Conservation (phyloP, 2,888 invertebrate species). For the Buathra laborator region DNA sequence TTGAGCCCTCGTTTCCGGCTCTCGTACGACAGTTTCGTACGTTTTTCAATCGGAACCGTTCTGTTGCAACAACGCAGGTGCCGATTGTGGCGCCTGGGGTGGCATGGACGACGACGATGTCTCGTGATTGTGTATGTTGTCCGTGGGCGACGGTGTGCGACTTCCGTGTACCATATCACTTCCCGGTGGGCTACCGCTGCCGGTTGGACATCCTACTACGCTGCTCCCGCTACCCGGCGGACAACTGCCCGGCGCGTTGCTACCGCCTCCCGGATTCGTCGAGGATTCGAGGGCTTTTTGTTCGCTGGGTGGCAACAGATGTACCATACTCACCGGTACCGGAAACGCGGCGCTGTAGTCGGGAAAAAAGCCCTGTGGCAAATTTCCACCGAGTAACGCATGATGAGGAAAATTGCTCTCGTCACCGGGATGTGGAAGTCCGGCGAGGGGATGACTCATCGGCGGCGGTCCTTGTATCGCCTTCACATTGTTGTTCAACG, state of each 20-base stretch:
- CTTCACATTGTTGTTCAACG: constrained; percentile 87
- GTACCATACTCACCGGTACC: constrained; percentile 94
- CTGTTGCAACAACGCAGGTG: constrained; percentile 90
- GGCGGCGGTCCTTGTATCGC: constrained; percentile 83
- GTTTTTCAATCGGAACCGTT: constrained; percentile 91
- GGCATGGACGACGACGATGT: constrained; percentile 77
- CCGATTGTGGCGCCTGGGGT: constrained; percentile 88
- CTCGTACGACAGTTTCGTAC: neutral
- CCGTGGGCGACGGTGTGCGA: constrained; percentile 80
- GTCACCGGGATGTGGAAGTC: constrained; percentile 78
- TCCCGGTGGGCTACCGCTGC: constrained; percentile 64
- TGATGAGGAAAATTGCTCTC: constrained; percentile 81
- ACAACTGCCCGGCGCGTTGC: constrained; percentile 80
- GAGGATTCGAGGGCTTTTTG: constrained; percentile 89
- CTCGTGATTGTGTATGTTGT: constrained; percentile 76
- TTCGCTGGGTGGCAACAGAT: constrained; percentile 92
- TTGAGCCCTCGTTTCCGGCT: neutral
- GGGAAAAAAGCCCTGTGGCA: constrained; percentile 93
- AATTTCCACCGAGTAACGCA: constrained; percentile 78
- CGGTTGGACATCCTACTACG: constrained; percentile 79
- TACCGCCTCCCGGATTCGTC: constrained; percentile 86
- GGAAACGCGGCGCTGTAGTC: constrained; percentile 93
- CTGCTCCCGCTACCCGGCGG: constrained; percentile 88
- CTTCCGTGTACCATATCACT: constrained; percentile 72
- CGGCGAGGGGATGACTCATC: constrained; percentile 78